Conservation (phyloP, 1,140 invertebrate species). For the Apis florea region DNA sequence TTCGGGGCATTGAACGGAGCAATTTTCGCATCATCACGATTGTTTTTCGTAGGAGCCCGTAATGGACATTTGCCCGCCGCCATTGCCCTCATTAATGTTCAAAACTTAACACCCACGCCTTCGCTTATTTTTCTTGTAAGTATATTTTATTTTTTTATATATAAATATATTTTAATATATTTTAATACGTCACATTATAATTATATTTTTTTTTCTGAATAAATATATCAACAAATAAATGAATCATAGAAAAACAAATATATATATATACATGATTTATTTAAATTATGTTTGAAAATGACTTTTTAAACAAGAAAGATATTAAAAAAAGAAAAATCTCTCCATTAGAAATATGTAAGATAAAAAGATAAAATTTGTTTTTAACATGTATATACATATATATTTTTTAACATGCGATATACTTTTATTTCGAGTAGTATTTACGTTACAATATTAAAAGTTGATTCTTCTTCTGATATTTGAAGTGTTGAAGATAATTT, state of each 20-base stretch:
- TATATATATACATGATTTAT: neutral
- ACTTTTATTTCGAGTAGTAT: neutral
- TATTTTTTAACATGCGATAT: neutral
- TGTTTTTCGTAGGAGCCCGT: conserved; percentile 95
- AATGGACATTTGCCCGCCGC: conserved; percentile 94
- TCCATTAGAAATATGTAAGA: neutral
- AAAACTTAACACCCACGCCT: conserved; percentile 90
- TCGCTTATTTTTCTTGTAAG: conserved; percentile 92
- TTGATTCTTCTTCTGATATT: neutral
- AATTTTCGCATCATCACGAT: conserved; percentile 93
- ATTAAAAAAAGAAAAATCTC: no score
- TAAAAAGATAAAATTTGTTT: neutral
- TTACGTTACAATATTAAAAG: neutral
- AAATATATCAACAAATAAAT: neutral
- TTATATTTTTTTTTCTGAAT: neutral
- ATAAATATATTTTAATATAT: neutral
- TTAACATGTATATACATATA: no score
- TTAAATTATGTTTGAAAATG: no score
- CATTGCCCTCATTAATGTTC: conserved; percentile 91
- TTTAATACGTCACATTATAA: neutral
- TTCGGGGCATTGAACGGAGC: conserved; percentile 93
- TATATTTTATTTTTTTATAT: conserved; percentile 10
- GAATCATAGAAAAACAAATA: no score
- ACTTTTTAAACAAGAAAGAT: no score
- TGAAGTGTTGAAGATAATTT: neutral